These are phyloP conservation scores for Lophotis ruficrista DNA, from an alignment of 2,113 vertebrate species.

Conservation along the genomic window DNA sequence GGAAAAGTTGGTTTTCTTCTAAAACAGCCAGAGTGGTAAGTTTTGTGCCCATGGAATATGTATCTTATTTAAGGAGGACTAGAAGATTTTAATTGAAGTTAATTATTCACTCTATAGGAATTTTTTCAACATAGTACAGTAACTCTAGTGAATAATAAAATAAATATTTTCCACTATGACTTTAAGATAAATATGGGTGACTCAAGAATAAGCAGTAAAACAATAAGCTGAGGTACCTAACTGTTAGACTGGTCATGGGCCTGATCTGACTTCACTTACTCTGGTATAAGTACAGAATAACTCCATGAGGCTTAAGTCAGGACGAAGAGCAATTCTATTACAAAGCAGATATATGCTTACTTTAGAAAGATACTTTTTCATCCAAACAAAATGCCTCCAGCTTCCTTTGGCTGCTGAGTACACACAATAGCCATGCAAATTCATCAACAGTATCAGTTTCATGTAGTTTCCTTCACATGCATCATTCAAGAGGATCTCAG, in stretches of 20 bases:
- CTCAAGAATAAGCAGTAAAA: not conserved
- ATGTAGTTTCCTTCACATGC: conserved; percentile 59
- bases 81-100: not conserved
- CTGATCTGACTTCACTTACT: not conserved
- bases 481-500: conserved; percentile 74
- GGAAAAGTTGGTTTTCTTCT: not conserved
- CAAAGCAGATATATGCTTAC: not conserved
- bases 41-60: not conserved
- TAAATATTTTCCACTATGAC: not conserved
- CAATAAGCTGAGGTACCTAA: not conserved
- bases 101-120: not conserved
- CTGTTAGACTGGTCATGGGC: not conserved
- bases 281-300: not conserved
- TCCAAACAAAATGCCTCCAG: conserved; percentile 21
- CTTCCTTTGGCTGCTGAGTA: conserved; percentile 19
- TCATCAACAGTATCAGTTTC: conserved; percentile 64
- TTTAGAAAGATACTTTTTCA: conserved; percentile 1
- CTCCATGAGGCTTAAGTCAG: not conserved
- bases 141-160: not conserved
- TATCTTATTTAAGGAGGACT: not conserved
- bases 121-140: not conserved
- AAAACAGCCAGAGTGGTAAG: not conserved
- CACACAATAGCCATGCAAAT: conserved; percentile 35
- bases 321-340: not conserved
- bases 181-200: not conserved